These are phyloP conservation scores for Scopus umbretta DNA, from an alignment of 2,113 vertebrate species.

Conservation along the genomic window DNA sequence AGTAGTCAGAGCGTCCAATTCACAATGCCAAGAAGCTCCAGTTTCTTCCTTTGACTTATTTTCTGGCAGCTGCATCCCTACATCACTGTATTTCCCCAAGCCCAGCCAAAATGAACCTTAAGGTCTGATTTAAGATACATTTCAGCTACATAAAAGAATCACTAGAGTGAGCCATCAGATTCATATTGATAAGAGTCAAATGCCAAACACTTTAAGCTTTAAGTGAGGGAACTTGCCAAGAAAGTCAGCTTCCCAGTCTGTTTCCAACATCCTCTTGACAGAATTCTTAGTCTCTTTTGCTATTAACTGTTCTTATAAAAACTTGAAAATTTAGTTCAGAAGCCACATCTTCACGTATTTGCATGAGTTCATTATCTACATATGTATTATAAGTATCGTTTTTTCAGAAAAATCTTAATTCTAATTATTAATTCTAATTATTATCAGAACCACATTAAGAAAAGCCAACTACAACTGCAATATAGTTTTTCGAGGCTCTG, in stretches of 20 bases:
- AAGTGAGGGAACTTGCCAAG: background rate
- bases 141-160: background rate
- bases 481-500: background rate
- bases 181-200: background rate
- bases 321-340: background rate
- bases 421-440: background rate
- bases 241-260: background rate
- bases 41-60: background rate
- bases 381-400: too few species aligned
- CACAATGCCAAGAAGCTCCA: background rate
- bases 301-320: background rate
- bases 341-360: background rate
- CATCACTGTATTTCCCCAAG: background rate
- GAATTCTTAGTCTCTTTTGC: background rate
- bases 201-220: background rate
- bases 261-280: background rate
- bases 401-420: background rate
- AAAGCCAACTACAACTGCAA: background rate
- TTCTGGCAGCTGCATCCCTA: background rate
- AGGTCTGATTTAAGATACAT: background rate
- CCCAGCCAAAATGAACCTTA: background rate
- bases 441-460: accelerated
- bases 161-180: background rate
- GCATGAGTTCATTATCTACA: background rate
- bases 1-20: background rate